Conservation (phyloP, 2,797 vertebrate genomes). For the Agapornis canus region DNA sequence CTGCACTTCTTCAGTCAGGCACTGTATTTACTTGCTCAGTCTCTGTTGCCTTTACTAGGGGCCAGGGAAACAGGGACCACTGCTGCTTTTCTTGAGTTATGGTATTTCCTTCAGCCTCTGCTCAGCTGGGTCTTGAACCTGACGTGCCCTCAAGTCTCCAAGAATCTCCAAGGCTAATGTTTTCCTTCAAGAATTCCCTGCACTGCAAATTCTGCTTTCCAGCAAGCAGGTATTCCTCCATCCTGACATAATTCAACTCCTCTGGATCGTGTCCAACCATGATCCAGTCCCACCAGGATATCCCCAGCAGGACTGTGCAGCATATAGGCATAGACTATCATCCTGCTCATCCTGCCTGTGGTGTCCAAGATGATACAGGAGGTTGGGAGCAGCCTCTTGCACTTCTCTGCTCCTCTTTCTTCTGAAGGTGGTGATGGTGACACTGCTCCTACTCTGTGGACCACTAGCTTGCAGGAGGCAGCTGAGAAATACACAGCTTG, state of each 20-base stretch:
- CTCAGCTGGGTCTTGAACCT: background rate
- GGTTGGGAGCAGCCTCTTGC: background rate
- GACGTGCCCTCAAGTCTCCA: background rate
- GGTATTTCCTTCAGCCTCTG: background rate
- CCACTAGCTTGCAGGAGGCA: background rate
- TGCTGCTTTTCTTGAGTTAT: background rate
- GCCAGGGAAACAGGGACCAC: background rate
- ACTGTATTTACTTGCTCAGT: background rate
- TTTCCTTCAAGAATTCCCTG: background rate
- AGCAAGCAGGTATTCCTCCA: background rate
- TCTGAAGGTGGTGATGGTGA: background rate
- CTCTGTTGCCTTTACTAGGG: accelerated
- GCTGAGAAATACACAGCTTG: background rate
- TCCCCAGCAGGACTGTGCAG: background rate
- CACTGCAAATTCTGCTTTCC: background rate
- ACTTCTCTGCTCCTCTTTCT: background rate
- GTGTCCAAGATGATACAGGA: background rate
- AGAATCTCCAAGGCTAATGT: background rate
- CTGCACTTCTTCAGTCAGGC: background rate
- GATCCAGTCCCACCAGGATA: background rate
- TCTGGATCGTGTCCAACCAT: background rate
- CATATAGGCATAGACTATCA: background rate
- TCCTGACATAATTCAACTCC: background rate
- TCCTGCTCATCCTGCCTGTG: background rate
- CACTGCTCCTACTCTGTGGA: background rate